These are phyloP conservation scores for Carduelis carduelis DNA, from an alignment of 2,797 vertebrate species.

Conservation along the genomic window DNA sequence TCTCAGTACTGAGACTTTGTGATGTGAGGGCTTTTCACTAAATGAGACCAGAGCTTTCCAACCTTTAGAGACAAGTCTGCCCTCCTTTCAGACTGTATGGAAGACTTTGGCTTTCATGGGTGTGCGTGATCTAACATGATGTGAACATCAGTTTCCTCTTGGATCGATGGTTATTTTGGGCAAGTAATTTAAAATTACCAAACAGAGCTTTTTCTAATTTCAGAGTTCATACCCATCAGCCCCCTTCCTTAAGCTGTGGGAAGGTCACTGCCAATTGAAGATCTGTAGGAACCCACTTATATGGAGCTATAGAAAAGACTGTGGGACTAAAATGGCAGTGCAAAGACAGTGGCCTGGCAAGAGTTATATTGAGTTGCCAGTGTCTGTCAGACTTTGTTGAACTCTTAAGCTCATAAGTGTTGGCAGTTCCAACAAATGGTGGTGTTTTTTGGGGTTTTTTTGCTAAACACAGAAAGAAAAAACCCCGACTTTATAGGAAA, in stretches of 20 bases:
- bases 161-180: background rate
- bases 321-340: background rate
- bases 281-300: background rate
- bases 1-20: background rate
- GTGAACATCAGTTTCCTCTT: background rate
- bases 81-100: background rate
- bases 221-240: background rate
- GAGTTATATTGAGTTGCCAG: background rate
- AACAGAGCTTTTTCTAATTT: background rate
- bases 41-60: background rate
- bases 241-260: background rate
- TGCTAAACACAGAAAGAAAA: background rate
- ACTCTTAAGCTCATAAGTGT: background rate
- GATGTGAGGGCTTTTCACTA: background rate
- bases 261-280: background rate
- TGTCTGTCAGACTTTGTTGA: background rate
- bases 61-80: background rate
- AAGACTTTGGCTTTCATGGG: background rate
- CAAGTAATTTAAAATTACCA: background rate
- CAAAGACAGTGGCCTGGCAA: background rate
- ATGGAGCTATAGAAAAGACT: background rate
- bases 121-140: background rate
- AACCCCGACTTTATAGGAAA: accelerated
- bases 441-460: background rate
- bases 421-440: background rate